These are phyloP conservation scores for Vulpes ferrilata DNA, from an alignment of 2,113 vertebrate species.

Conservation along the genomic window DNA sequence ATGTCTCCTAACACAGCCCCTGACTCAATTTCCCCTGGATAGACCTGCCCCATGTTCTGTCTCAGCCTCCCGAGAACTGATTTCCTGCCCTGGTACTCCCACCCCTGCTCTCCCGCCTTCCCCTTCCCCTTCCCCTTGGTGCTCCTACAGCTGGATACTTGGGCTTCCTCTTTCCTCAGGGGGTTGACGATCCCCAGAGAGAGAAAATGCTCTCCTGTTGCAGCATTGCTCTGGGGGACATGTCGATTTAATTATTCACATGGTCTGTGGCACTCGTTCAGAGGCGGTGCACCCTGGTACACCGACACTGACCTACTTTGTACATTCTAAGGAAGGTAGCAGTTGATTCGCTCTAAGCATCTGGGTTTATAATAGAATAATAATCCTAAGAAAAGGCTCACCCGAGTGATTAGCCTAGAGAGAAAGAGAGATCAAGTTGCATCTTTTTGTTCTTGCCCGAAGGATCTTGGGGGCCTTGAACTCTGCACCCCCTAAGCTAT, in stretches of 20 bases:
- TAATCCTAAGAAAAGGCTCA: slow-evolving; percentile 34
- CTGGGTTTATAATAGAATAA: slow-evolving; percentile 51
- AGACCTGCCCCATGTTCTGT: background rate
- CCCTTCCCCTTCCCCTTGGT: background rate
- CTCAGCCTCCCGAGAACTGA: background rate
- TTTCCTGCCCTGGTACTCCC: background rate
- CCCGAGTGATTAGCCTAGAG: background rate
- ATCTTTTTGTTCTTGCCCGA: slow-evolving; percentile 45
- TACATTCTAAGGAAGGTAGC: slow-evolving; percentile 20
- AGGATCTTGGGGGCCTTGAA: background rate
- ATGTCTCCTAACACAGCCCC: background rate
- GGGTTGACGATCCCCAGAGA: background rate
- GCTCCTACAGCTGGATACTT: background rate
- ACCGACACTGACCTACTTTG: background rate
- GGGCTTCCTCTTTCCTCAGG: background rate
- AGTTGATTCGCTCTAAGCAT: background rate
- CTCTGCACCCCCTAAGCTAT: background rate
- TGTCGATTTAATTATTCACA: slow-evolving; percentile 46
- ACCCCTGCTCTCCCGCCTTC: background rate
- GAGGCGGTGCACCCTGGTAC: background rate
- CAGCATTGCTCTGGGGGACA: fast-evolving
- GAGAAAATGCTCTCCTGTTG: background rate
- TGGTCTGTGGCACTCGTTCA: background rate
- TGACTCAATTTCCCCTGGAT: background rate
- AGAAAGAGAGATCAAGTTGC: slow-evolving; percentile 57